Conservation (phyloP, 2,888 invertebrate genomes). For the Cyclophora albipunctata region DNA sequence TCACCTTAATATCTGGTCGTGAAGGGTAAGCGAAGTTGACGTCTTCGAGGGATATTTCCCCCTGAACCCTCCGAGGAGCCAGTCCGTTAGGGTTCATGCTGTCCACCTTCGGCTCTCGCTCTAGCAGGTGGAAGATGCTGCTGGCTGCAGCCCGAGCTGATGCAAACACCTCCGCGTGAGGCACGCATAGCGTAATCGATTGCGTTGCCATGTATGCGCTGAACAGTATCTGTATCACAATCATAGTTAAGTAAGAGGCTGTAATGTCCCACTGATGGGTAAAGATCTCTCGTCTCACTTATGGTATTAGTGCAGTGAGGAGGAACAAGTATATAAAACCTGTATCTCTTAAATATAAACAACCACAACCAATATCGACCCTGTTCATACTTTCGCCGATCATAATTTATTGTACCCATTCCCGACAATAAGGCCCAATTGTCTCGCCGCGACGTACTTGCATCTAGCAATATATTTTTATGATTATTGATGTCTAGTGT, state of each 20-base stretch:
- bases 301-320: too few relatives aligned
- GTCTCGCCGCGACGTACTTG: neutral
- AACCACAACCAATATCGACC: too few relatives aligned
- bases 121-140: slow-evolving; percentile 82
- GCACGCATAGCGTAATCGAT: slow-evolving; percentile 83
- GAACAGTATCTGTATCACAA: slow-evolving; percentile 77
- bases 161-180: slow-evolving; percentile 84
- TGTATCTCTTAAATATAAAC: too few relatives aligned
- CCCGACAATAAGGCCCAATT: too few relatives aligned
- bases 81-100: slow-evolving; percentile 77
- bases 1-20: slow-evolving; percentile 80
- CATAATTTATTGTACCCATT: too few relatives aligned
- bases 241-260: neutral
- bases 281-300: too few relatives aligned
- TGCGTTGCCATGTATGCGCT: slow-evolving; percentile 85
- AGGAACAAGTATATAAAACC: too few relatives aligned
- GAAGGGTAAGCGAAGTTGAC: slow-evolving; percentile 87
- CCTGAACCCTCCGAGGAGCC: slow-evolving; percentile 74
- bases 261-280: neutral
- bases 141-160: slow-evolving; percentile 83
- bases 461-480: neutral
- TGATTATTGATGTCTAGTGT: neutral
- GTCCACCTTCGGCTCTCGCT: slow-evolving; percentile 82
- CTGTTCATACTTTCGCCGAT: too few relatives aligned
- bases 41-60: slow-evolving; percentile 81